A percentile compares a stretch with the other conserved stretches of the same genome.
Conservation (phyloP, 2,797 vertebrate genomes). For the Danio tinwini region DNA sequence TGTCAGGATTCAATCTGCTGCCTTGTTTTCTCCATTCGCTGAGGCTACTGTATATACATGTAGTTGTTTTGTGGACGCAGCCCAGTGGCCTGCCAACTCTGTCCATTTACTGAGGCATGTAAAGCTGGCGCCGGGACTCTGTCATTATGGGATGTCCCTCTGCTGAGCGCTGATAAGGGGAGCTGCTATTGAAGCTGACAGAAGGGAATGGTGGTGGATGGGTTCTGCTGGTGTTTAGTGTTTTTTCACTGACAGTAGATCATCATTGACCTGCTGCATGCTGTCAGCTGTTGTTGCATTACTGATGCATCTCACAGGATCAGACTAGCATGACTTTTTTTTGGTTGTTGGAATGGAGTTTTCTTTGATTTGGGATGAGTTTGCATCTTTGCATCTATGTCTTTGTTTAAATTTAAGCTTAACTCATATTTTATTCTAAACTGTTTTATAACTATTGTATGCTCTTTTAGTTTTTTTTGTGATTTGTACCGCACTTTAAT, state of each 20-base stretch:
- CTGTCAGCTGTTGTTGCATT: conserved; percentile 9
- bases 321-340: background rate
- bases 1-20: conserved; percentile 72
- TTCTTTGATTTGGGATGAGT: background rate
- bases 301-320: conserved; percentile 1
- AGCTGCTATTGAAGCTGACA: conserved; percentile 57
- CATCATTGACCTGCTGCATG: conserved; percentile 43
- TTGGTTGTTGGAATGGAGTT: background rate
- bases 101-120: conserved; percentile 48
- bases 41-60: conserved; percentile 55
- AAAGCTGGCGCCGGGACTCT: conserved; percentile 49
- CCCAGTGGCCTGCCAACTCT: conserved; percentile 32
- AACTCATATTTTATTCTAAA: too few relatives aligned
- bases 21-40: conserved; percentile 58
- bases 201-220: conserved; percentile 30
- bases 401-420: too few relatives aligned
- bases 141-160: conserved; percentile 47
- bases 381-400: background rate
- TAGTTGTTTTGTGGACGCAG: conserved; percentile 42
- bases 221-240: conserved; percentile 37
- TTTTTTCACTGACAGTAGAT: conserved; percentile 56
- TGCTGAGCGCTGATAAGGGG: conserved; percentile 59
- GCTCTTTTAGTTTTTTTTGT: too few relatives aligned
- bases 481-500: too few relatives aligned
- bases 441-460: too few relatives aligned